Base-by-base conservation (phyloP, 2,113 vertebrate species). In the Paramormyrops kingsleyae region DNA sequence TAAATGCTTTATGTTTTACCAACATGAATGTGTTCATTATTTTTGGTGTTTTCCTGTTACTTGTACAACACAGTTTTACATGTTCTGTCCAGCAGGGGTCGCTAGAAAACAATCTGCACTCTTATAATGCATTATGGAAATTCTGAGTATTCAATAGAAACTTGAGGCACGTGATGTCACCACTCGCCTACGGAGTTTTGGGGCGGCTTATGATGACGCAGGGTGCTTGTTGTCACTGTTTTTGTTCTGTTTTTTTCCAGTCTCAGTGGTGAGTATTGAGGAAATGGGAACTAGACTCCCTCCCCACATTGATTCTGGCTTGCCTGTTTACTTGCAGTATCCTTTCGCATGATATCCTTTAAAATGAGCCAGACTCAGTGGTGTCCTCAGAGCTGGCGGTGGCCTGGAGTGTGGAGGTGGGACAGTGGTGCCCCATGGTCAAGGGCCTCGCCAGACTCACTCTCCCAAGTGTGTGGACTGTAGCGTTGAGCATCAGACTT, bases 191-290 rank as follows among this genome's bases (percentile, higher is more conserved):
- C n/a, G 6, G 15, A 87, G 4, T 35, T 50, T 59, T 50, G 80
- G 2, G 49, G 12, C 8, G 44, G 66, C 47, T 88, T 50, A 35
- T 12, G 42, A 49, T 15, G n/a, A 9, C 15, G 21, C 39, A 27
- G 35, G 31, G 7, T 85, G 21, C 77, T 39, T 85, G 88, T 52
- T 91, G 53, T 31, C 89, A 15, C 87, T 91, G 87, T 88, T 88
- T 93, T 80, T 95, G 91, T 94, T 92, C 70, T 95, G 88, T 96
- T 95, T 96, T 70, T 56, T 53, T 21, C 93, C 96, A 95, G 95
- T 94, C 91, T 94, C 95, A 95, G 94, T 91, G 97, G 96, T 97
- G 96, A 97, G 97, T 97, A 96, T 97, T 96, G 94, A 94, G 94
- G 95, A 96, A 93, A 93, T 95, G 96, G 94, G 93, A 93, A 95